phyloP scores from a whole-genome alignment of 2,888 invertebrate species.

The Lamellibrachia satsuma region DNA sequence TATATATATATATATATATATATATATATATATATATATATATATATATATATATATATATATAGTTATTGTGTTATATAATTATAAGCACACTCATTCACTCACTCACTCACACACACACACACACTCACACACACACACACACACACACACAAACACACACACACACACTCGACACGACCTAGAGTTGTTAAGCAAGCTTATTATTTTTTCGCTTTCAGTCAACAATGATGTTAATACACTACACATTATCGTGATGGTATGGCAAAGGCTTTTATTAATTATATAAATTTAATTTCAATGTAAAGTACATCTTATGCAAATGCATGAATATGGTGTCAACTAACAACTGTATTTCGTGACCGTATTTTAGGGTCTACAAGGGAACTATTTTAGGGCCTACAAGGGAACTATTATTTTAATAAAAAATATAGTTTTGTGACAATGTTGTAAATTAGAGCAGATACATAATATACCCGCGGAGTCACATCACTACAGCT shows the following conservation, averaged over 20 bases:
- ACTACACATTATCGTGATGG: not conserved
- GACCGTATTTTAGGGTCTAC: not conserved
- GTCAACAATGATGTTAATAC: not conserved
- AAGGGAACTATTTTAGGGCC: not conserved
- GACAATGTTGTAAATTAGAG: not conserved
- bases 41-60: too few species aligned
- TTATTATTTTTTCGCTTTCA: not conserved
- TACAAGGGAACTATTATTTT: not conserved
- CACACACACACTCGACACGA: too few species aligned
- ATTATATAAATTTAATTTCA: not conserved
- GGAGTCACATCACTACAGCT: not conserved
- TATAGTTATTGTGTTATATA: too few species aligned
- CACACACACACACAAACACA: too few species aligned
- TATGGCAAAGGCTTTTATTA: not conserved
- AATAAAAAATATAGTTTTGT: not conserved
- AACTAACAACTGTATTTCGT: not conserved
- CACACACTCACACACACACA: too few species aligned
- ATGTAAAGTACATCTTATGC: not conserved
- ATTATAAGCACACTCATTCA: too few species aligned
- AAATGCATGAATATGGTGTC: not conserved
- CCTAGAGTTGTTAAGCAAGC: not conserved
- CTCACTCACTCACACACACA: too few species aligned
- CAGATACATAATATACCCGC: not conserved
- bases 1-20: too few species aligned
- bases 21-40: too few species aligned